These are phyloP conservation scores for Diorhabda sublineata DNA, from an alignment of 1,140 invertebrate genomes.

Conservation along the genomic window DNA sequence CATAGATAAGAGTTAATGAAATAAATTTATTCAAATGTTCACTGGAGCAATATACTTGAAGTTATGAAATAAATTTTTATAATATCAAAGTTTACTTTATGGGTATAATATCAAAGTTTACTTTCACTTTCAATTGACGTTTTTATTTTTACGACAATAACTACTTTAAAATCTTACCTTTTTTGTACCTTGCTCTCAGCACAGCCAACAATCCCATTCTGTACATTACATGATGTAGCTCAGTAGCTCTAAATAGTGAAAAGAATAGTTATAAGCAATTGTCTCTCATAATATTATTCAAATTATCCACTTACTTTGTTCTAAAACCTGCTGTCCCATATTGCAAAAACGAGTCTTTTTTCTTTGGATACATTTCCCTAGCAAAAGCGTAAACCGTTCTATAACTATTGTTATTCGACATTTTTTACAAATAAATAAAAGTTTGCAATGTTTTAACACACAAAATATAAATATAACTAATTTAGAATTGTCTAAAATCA, in stretches of 20 bases:
- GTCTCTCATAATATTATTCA: constrained; percentile 17
- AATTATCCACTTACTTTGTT: constrained; percentile 56
- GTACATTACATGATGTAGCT: constrained; percentile 84
- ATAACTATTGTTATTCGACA: constrained; percentile 37
- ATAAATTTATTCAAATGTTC: too few species aligned
- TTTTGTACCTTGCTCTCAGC: constrained; percentile 75
- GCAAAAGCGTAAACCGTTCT: constrained; percentile 66
- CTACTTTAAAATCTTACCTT: constrained; percentile 55
- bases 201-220: constrained; percentile 88
- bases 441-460: background rate
- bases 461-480: constrained; percentile 1
- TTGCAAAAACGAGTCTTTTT: constrained; percentile 56
- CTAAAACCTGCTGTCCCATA: constrained; percentile 69
- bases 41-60: too few species aligned
- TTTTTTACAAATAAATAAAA: constrained; percentile 23
- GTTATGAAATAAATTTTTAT: too few species aligned
- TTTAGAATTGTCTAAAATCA: constrained; percentile 1
- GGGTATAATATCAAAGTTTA: background rate
- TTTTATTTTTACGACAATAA: constrained; percentile 8
- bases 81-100: too few species aligned
- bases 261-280: background rate
- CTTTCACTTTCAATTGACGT: constrained; percentile 2
- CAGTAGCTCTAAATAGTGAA: constrained; percentile 64
- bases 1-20: too few species aligned
- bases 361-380: constrained; percentile 69